Conservation (phyloP, 2,888 invertebrate species). For the Drosophila anomalata region DNA sequence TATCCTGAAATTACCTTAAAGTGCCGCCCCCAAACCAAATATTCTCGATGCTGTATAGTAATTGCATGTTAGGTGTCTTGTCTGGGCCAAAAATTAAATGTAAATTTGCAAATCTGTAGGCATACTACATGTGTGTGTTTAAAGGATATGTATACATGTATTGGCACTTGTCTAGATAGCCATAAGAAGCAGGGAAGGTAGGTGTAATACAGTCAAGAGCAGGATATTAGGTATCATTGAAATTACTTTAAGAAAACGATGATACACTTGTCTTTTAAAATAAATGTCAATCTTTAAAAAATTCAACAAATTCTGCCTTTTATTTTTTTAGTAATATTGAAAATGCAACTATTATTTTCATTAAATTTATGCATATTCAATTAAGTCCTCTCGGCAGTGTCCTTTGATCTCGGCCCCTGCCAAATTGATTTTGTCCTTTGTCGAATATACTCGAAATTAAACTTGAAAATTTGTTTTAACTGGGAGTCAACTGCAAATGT, state of each 20-base stretch:
- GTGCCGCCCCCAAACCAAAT: neutral
- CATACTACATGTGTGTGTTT: neutral
- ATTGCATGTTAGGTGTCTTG: conserved; percentile 48
- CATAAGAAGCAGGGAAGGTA: neutral
- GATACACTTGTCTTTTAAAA: too few species aligned
- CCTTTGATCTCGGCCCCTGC: conserved; percentile 3
- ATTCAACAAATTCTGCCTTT: neutral
- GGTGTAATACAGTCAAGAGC: neutral
- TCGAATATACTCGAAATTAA: conserved; percentile 35
- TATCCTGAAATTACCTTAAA: conserved; percentile 7
- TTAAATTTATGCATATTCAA: neutral
- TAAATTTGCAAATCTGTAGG: conserved; percentile 28
- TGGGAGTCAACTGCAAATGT: conserved; percentile 35
- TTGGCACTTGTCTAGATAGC: conserved; percentile 6
- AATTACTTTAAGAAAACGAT: too few species aligned
- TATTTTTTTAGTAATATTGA: neutral
- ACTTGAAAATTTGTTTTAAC: conserved; percentile 60
- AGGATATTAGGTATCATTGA: neutral
- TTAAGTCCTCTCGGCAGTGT: neutral
- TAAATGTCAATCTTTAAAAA: too few species aligned
- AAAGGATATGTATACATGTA: neutral
- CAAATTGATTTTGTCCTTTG: conserved; percentile 1
- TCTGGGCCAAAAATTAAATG: conserved; percentile 44
- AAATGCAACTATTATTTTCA: neutral
- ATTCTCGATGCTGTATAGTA: conserved; percentile 18